Evolutionary conservation across 2,113 vertebrate species (phyloP), one percentile per base, ranked within the genome.

Genomic region (Micromys minutus): DNA sequence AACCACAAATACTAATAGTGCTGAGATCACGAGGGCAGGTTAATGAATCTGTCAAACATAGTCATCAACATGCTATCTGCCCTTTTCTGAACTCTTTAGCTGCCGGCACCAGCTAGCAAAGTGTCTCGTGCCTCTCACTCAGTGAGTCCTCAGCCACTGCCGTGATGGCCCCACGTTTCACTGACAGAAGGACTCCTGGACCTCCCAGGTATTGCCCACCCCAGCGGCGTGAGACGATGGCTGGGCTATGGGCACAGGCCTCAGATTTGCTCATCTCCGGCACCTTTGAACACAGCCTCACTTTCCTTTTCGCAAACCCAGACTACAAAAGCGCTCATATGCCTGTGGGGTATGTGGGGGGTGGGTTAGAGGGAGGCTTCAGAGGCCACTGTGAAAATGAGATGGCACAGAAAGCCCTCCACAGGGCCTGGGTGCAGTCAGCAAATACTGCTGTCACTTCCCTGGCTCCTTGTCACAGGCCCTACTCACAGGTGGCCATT

Each of bases 371-470:
- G 24, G 59, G 29, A 45, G 59, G 7, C 29, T 61, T 85, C 39
- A 7, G 81, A n/a, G 74, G 67, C 31, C 3, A 0, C 31, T 26
- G 71, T 63, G 85, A 71, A 61, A 61, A 45, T 21, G 50, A 55
- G 71, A 57, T 7, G 7, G 9, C 26, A 31, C 5, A 36, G 55
- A 10, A 67, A 59, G 12, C 22, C 75, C 22, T 0, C 0, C 16
- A 3, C 12, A 12, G 84, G 79, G 29, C 50, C 19, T 21, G 24
- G 92, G 47, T 52, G 26, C 5, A 1, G 42, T 5, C 36, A 45
- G 15, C 0, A 0, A 29, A 29, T 7, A 1, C 45, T 0, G 11
- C 13, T 5, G 9, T 69, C 52, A 26, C 15, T 4, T 10, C 0
- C 0, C 0, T 0, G 2, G 85, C 34, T 39, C 50, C 6, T n/a